phyloP scores from a whole-genome alignment of 2,113 vertebrate genomes.

The Ceyx margarethae region DNA sequence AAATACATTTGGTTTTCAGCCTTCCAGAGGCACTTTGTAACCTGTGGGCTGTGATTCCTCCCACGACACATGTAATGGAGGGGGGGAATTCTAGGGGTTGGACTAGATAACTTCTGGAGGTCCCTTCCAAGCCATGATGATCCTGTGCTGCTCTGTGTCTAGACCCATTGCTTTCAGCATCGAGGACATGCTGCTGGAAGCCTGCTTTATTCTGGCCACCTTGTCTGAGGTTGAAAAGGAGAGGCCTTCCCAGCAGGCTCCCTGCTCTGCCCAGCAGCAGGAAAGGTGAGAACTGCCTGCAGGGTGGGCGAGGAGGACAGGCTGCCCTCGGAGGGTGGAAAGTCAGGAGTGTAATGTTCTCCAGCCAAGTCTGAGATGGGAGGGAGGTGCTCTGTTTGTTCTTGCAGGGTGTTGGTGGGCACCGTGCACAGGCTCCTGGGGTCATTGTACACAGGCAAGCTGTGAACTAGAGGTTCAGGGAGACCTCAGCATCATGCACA shows the following conservation, averaged over 20 bases:
- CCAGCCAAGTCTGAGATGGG: background rate
- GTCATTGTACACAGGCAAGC: background rate
- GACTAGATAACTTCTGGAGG: no score
- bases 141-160: background rate
- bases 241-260: conserved; percentile 51
- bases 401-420: background rate
- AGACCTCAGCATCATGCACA: background rate
- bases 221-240: conserved; percentile 68
- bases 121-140: no score
- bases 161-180: conserved; percentile 88
- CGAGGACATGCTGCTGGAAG: conserved; percentile 85
- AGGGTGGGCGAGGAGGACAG: background rate
- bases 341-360: background rate
- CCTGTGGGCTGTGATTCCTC: background rate
- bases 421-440: no score
- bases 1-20: background rate
- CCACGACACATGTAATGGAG: rapidly evolving
- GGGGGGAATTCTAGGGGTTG: no score
- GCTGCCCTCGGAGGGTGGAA: background rate
- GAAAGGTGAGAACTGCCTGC: conserved; percentile 33
- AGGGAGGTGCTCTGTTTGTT: background rate
- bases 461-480: background rate
- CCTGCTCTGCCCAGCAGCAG: background rate
- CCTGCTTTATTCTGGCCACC: conserved; percentile 86
- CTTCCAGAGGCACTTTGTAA: background rate